Percentiles rank a stretch among this genome's conserved stretches.
Evolutionary conservation across 2,888 invertebrate species (phyloP).

Genomic region (Mechanitis messenoides): DNA sequence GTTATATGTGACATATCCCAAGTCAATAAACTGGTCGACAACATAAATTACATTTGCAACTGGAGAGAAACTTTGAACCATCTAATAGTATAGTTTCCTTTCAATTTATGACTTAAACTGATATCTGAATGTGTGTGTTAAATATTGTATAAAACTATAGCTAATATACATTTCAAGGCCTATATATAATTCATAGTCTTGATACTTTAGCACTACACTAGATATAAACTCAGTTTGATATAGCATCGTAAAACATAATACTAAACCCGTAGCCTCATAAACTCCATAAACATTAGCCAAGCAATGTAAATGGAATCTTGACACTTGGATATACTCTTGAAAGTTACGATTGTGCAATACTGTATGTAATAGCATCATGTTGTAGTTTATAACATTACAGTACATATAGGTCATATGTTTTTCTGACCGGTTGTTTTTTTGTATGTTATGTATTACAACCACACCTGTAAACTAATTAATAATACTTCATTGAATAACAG

Average conservation of each 20-base stretch:
- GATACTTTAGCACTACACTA: not conserved
- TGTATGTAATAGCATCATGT: not conserved
- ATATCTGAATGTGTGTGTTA: not conserved
- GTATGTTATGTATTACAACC: not conserved
- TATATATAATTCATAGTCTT: not conserved
- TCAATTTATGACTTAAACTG: not conserved
- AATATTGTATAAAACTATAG: not conserved
- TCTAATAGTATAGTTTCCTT: not conserved
- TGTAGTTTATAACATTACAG: too few relatives aligned
- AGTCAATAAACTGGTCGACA: constrained; percentile 34
- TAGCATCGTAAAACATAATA: constrained; percentile 17
- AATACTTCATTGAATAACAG: too few relatives aligned
- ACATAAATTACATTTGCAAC: constrained; percentile 23
- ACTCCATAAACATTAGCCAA: constrained; percentile 23
- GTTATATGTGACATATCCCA: constrained; percentile 31
- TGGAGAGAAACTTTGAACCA: constrained; percentile 14
- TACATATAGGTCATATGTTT: constrained; percentile 1
- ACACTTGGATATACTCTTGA: constrained; percentile 18
- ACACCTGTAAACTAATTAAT: not conserved
- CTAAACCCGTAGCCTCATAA: constrained; percentile 6
- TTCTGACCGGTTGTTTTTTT: not conserved
- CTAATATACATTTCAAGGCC: too few relatives aligned
- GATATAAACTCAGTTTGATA: constrained; percentile 10
- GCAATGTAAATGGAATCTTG: constrained; percentile 23
- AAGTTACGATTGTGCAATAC: constrained; percentile 6